Percentiles rank a stretch among this genome's conserved stretches.
These are phyloP conservation scores for Mormyrops attenuatus DNA, from an alignment of 2,797 vertebrate genomes.

Conservation along the genomic window DNA sequence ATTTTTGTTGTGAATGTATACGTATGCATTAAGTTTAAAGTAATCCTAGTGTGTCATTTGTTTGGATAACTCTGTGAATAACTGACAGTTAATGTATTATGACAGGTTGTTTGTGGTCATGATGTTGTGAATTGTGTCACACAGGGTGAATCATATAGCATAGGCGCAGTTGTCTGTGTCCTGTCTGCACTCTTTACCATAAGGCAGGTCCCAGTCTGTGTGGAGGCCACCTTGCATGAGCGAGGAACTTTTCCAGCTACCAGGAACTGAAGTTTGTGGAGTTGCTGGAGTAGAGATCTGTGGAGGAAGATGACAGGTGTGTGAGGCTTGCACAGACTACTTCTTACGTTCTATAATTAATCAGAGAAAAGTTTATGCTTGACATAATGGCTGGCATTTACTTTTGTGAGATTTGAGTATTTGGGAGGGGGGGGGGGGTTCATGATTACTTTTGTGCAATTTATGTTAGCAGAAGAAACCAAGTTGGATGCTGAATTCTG, in stretches of 20 bases:
- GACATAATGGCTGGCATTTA: neutral
- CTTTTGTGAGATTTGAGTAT: neutral
- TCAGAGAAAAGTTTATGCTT: neutral
- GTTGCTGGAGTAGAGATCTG: slow-evolving; percentile 93
- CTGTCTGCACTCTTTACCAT: neutral
- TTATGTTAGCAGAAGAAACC: neutral
- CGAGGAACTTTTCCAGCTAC: slow-evolving; percentile 89
- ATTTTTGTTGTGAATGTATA: neutral
- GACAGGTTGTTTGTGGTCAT: neutral
- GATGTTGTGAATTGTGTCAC: neutral
- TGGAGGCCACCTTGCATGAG: slow-evolving; percentile 89
- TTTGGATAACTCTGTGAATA: neutral
- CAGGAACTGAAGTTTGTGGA: slow-evolving; percentile 91
- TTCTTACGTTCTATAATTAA: neutral
- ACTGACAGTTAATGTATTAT: neutral
- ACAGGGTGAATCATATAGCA: neutral
- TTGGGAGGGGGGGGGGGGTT: neutral
- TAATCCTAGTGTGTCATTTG: neutral
- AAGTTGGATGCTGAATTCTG: neutral
- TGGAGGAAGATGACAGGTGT: slow-evolving; percentile 1
- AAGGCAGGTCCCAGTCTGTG: slow-evolving; percentile 7
- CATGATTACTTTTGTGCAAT: neutral
- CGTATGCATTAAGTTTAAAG: neutral
- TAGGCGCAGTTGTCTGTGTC: neutral
- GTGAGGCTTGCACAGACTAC: neutral